Conservation (phyloP, 2,797 vertebrate species). For the Oreochromis grahami region DNA sequence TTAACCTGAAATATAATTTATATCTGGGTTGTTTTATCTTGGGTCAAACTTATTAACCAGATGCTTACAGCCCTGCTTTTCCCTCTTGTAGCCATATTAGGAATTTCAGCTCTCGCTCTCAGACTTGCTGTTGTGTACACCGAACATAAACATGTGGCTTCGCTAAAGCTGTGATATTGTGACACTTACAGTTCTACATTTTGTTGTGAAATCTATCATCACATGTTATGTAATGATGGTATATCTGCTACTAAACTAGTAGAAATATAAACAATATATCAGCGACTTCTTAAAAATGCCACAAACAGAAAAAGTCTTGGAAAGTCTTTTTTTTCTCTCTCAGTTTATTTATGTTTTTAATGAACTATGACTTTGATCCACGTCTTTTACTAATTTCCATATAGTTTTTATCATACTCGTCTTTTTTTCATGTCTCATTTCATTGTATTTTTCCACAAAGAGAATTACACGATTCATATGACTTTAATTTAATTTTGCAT, state of each 20-base stretch:
- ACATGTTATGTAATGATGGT: neutral
- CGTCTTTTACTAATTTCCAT: neutral
- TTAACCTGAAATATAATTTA: neutral
- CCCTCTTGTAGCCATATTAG: neutral
- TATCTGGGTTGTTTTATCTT: too few relatives aligned
- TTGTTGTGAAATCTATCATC: neutral
- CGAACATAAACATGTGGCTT: fast-evolving
- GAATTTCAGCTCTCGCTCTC: neutral
- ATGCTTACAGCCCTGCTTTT: fast-evolving
- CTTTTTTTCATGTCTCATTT: neutral
- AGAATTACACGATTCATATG: neutral
- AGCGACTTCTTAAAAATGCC: neutral
- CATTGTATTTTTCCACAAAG: neutral
- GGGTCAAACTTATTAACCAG: neutral
- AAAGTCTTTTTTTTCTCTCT: neutral
- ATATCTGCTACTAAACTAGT: neutral
- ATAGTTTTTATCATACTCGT: neutral
- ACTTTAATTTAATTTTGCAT: neutral
- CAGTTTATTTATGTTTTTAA: neutral
- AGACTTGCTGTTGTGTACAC: neutral
- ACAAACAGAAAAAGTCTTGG: neutral
- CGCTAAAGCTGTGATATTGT: neutral
- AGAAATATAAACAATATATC: neutral
- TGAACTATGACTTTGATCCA: neutral
- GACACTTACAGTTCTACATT: neutral